Conservation (phyloP, 2,888 invertebrate species). For the Oxystoma pomonae region DNA sequence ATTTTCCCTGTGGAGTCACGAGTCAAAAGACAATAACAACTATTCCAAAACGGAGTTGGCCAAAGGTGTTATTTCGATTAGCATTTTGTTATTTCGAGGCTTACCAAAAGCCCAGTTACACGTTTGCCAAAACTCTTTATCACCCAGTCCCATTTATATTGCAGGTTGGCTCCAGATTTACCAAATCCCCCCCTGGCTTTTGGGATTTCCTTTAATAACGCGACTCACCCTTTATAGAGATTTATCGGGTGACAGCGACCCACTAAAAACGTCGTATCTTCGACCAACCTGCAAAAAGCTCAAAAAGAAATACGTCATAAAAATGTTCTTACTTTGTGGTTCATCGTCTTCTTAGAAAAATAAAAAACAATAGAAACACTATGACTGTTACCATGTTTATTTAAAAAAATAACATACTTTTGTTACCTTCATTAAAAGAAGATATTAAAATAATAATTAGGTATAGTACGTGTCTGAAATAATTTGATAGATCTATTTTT, state of each 20-base stretch:
- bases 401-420: too few relatives aligned
- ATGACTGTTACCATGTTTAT: too few relatives aligned
- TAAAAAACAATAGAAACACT: neutral
- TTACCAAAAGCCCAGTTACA: neutral
- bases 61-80: neutral
- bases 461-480: too few relatives aligned
- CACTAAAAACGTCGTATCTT: constrained; percentile 6
- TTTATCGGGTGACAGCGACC: constrained; percentile 9
- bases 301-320: neutral
- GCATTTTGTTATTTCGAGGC: neutral
- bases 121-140: neutral
- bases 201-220: constrained; percentile 9
- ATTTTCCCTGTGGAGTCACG: too few relatives aligned
- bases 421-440: too few relatives aligned
- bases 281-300: neutral
- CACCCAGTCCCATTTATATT: neutral
- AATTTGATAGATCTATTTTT: too few relatives aligned
- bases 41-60: neutral
- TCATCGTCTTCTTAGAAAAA: neutral
- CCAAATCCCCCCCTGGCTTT: constrained; percentile 5
- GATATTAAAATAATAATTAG: too few relatives aligned
- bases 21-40: too few relatives aligned
- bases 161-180: constrained; percentile 2
- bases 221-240: constrained; percentile 8
- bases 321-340: neutral